Percentiles rank a stretch among this genome's conserved stretches.
phyloP scores from a whole-genome alignment of 2,113 vertebrate genomes.

The Holacanthus passer region DNA sequence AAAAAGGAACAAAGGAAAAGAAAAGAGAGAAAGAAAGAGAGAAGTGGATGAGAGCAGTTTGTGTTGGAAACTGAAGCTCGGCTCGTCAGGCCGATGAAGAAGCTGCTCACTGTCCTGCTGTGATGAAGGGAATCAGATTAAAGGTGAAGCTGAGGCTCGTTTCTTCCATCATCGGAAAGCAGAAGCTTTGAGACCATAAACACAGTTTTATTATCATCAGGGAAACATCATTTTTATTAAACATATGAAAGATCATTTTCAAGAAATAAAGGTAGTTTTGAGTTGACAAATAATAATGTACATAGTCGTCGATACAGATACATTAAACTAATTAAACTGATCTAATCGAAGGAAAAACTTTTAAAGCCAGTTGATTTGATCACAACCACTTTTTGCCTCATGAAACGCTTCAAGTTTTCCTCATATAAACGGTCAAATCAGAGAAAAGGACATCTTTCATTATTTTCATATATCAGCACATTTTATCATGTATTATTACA shows the following conservation, averaged over 20 bases:
- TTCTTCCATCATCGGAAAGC: background rate
- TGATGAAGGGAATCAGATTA: constrained; percentile 2
- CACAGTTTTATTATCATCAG: background rate
- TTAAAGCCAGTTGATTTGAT: no score
- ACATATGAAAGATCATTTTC: background rate
- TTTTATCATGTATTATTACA: no score
- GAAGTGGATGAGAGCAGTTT: no score
- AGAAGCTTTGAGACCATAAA: background rate
- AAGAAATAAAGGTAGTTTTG: background rate
- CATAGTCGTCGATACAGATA: no score
- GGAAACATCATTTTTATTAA: background rate
- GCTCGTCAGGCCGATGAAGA: background rate
- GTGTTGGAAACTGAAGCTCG: constrained; percentile 6
- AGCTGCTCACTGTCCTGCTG: background rate
- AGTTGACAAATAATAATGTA: background rate
- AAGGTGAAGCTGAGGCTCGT: background rate
- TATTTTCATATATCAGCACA: no score
- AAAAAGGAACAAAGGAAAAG: background rate
- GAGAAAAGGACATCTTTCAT: no score
- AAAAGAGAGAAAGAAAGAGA: background rate
- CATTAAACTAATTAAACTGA: no score
- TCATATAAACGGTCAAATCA: no score
- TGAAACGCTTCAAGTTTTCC: no score
- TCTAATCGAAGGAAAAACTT: no score
- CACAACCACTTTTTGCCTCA: no score